A percentile compares a stretch with the other conserved stretches of the same genome.
These are phyloP conservation scores for Hyles vespertilio DNA, from an alignment of 1,140 invertebrate species.

Conservation along the genomic window DNA sequence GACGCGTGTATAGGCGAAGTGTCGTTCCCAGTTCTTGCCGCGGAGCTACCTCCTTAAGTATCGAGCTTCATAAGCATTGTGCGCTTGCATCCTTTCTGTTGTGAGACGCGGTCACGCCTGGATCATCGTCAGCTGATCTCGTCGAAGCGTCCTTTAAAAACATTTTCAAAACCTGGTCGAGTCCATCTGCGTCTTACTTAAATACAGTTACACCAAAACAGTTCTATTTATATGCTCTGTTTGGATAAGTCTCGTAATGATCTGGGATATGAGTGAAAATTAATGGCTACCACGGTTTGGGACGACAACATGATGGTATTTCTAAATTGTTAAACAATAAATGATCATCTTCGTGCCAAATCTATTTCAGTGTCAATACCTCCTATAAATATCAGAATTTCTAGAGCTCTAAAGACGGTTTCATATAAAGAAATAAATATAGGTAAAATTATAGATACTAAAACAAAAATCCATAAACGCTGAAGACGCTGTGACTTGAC, in stretches of 20 bases:
- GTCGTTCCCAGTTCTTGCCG: not conserved
- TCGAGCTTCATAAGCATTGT: slow-evolving; percentile 10
- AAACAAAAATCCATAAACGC: no score
- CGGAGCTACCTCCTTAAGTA: not conserved
- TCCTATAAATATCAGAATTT: no score
- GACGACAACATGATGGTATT: no score
- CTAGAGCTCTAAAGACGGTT: no score
- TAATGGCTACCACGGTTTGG: no score
- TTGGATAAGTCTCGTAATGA: not conserved
- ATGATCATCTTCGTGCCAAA: no score
- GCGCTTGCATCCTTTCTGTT: slow-evolving; percentile 16
- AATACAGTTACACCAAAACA: not conserved
- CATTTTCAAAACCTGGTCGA: not conserved
- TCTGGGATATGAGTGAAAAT: no score
- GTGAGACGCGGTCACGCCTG: not conserved
- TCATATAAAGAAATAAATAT: no score
- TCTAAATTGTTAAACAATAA: no score
- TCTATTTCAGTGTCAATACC: no score
- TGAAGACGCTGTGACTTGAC: no score
- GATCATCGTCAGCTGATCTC: not conserved
- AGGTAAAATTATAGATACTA: no score
- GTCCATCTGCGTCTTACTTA: not conserved
- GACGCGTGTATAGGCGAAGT: not conserved
- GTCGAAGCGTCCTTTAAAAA: not conserved
- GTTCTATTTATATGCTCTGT: not conserved